Base-by-base conservation (phyloP, 2,888 invertebrate species). In the Pyralis farinalis region DNA sequence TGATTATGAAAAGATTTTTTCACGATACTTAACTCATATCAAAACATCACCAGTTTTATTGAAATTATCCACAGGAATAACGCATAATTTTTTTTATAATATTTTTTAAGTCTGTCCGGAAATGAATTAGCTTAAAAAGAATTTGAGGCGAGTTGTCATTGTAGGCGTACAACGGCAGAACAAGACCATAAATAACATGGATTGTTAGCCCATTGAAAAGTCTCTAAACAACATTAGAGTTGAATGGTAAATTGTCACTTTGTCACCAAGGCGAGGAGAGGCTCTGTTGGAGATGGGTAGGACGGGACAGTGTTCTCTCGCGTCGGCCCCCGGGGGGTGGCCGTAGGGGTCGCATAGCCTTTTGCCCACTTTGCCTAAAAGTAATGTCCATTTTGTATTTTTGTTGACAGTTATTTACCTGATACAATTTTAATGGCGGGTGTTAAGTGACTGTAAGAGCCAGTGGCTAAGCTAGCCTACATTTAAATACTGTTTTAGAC, bases 241-340 rank as follows among this genome's bases (percentile, higher is more conserved):
- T 73, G 80, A 84, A 86, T 84, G 75, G 68, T 70, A 76, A 78
- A 85, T 84, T 84, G 84, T 80, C 84, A 83, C 76, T 83, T 80
- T 81, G 84, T 82, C 76, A 75, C 74, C 71, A 63, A 52, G 67
- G 55, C 55, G 63, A 60, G 69, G 63, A 68, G 67, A 66, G 54
- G 54, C 71, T 49, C 73, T 48, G 70, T 55, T 58, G 74, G 77
- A 70, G 67, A 50, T 61, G 48, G 55, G 59, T 58, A 51, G 55
- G 63, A 52, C 53, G 62, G 22, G 25, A 68, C 51, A 67, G 53
- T 65, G 63, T 59, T 16, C 16, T 4, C 3, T 16, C 70, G 68
- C 60, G 63, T 54, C 59, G 55, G 47, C 46, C 25, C 25, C 3
- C 7, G 37, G 37, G 37, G 37, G 37, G 30, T 21, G 48, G 62